Evolutionary conservation across 2,888 invertebrate genomes (phyloP), one percentile per base, ranked within the genome.

Genomic region (Drosophila phalerata): DNA sequence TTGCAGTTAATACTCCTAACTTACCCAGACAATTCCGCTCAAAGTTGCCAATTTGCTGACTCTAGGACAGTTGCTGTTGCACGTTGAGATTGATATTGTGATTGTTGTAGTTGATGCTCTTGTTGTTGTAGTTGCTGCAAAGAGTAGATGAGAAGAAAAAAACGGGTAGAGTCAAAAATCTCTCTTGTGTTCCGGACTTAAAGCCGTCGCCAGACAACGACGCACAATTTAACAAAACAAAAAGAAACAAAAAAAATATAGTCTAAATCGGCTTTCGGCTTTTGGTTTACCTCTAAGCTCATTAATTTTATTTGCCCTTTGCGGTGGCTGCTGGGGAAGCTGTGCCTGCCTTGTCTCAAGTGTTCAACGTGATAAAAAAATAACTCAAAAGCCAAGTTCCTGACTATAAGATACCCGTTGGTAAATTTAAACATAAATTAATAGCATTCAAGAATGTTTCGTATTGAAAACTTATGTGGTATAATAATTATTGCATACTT

Each of bases 271-370:
- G 61, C 74, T 75, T 69, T 67, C 15, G 69, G 61, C 65, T 67
- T 69, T 57, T 30, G 81, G 73, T 67, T 66, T 69, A 68, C 71
- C 86, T 73, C 66, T 53, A 69, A 73, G 79, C 71, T 72, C 73
- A 83, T 82, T 86, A 86, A 75, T 86, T 75, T 77, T 73, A 81
- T 82, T 83, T 83, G 73, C 68, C 66, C 71, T 73, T 71, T 77
- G 66, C 61, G 69, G 56, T 60, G 49, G 49, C 62, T 52, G 28
- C 51, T 42, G 45, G 25, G 45, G 42, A 45, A 69, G 57, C 57
- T 62, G 64, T 19, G 48, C 11, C 38, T 49, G 48, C 45, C 49
- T 28, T 42, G 63, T 71, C 71, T 80, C 70, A 60, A 79, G 85
- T 73, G 73, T 60, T 40, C 48, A 38, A 34, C 56, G 69, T 51